Evolutionary conservation across 1,140 invertebrate species (phyloP), one percentile per base, ranked within the genome.

Genomic region (Zophobas morio): DNA sequence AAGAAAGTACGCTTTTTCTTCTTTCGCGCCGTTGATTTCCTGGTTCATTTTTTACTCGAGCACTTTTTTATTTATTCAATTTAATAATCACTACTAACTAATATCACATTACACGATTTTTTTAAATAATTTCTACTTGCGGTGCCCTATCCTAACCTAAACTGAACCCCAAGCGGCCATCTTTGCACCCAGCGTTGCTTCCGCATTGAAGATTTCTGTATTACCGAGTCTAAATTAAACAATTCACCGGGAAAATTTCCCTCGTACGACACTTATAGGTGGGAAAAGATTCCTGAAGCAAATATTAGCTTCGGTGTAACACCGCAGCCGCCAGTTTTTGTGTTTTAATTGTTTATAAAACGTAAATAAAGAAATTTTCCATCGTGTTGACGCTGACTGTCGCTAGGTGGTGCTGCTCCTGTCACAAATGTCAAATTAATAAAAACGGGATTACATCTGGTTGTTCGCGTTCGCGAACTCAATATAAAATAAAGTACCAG

Each of bases 1-100:
- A 79, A 92, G 89, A 87, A 95, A 96, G 85, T 96, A 94, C 77
- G 91, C 90, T 79, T 90, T 89, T 84, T 96, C 95, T 79, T 85
- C 84, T 56, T 76, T 78, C 20, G 83, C 82, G 39, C 77, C 81
- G 70, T 81, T 72, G 39, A 74, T 60, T 46, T 74, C 72, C 60
- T 74, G 72, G 56, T 35, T 53, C 71, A 73, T 73, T 33, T 54
- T 54, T 20, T 20, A 20, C 47, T 6, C 54, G 39, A n/a, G 36
- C 4, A 32, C 8, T 73, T 37, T 36, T 34, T 33, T 33, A 6
- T 73, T 1, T 34, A 37, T 39, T 8, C 36, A 4, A 6, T 56
- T 73, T 73, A 32, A 56, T 73, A 66, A 66, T 42, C 39, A 66
- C 60, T 66, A 66, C 51, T 51, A 42, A 36, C 70, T 53, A 51